A percentile compares a stretch with the other conserved stretches of the same genome.
Evolutionary conservation across 2,113 vertebrate genomes (phyloP).

Genomic region (Petrocephalus zakoni): DNA sequence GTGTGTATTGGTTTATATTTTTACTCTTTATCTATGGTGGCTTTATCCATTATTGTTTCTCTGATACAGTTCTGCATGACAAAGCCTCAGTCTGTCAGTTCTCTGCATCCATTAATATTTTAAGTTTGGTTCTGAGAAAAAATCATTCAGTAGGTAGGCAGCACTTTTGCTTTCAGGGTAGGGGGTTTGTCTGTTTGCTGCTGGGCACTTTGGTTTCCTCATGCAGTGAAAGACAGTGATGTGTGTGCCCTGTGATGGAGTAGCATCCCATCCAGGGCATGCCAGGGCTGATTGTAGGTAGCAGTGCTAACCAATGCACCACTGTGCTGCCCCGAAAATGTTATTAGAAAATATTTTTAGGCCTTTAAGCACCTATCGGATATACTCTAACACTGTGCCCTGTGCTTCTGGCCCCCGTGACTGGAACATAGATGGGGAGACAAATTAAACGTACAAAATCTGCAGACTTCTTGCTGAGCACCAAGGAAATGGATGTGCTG

Average conservation of each 20-base stretch:
- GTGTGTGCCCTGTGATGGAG: not conserved
- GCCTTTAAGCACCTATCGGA: not conserved
- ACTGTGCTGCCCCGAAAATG: not conserved
- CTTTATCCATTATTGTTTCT: not conserved
- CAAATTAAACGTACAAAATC: conserved; percentile 17
- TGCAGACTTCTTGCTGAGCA: conserved; percentile 20
- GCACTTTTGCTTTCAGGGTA: not conserved
- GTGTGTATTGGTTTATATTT: not conserved
- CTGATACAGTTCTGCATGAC: not conserved
- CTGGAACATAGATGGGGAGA: not conserved
- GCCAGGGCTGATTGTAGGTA: not conserved
- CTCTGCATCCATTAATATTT: not conserved
- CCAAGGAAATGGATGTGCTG: not conserved
- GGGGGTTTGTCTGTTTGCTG: not conserved
- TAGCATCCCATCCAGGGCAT: not conserved
- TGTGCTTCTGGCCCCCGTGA: not conserved
- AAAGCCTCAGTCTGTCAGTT: not conserved
- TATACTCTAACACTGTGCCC: not conserved
- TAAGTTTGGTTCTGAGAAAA: not conserved
- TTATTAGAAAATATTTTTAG: not conserved
- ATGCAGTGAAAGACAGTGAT: not conserved
- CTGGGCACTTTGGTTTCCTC: no score
- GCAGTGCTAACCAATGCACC: no score
- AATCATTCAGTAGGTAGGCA: not conserved
- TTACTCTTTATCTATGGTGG: not conserved